phyloP scores from a whole-genome alignment of 1,140 invertebrate species.

The Cepaea nemoralis region DNA sequence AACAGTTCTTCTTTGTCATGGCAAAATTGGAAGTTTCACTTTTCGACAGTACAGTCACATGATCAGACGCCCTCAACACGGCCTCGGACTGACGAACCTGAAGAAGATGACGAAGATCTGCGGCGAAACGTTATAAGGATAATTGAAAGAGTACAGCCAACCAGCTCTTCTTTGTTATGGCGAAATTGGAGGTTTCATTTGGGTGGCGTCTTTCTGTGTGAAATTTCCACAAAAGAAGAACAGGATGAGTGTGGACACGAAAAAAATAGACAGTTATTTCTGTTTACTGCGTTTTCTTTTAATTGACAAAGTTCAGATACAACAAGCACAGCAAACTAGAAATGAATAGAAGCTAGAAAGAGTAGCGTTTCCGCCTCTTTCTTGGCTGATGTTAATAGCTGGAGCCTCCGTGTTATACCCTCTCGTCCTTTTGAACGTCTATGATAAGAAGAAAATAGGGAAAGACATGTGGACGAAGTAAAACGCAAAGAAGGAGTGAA shows the following conservation, averaged over 20 bases:
- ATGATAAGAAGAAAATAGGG: slow-evolving; percentile 8
- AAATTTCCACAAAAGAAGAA: not conserved
- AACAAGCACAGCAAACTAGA: not conserved
- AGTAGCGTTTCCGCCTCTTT: not conserved
- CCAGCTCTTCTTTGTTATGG: too few species aligned
- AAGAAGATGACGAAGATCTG: too few species aligned
- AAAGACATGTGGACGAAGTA: not conserved
- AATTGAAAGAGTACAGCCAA: too few species aligned
- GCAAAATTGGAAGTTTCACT: too few species aligned
- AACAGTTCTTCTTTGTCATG: too few species aligned
- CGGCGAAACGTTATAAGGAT: too few species aligned
- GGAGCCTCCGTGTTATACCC: not conserved
- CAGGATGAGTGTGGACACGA: not conserved
- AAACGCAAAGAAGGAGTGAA: not conserved
- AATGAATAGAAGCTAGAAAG: not conserved
- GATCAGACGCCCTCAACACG: too few species aligned
- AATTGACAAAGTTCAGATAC: not conserved
- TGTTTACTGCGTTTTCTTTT: not conserved
- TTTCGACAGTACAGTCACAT: too few species aligned
- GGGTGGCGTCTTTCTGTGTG: too few species aligned
- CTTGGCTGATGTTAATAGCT: not conserved
- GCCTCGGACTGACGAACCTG: too few species aligned
- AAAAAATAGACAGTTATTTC: not conserved
- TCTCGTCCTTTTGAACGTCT: not conserved
- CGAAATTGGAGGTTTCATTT: too few species aligned